A percentile compares a stretch with the other conserved stretches of the same genome.
phyloP scores from a whole-genome alignment of 2,888 invertebrate species.

The Brassicogethes aeneus region DNA sequence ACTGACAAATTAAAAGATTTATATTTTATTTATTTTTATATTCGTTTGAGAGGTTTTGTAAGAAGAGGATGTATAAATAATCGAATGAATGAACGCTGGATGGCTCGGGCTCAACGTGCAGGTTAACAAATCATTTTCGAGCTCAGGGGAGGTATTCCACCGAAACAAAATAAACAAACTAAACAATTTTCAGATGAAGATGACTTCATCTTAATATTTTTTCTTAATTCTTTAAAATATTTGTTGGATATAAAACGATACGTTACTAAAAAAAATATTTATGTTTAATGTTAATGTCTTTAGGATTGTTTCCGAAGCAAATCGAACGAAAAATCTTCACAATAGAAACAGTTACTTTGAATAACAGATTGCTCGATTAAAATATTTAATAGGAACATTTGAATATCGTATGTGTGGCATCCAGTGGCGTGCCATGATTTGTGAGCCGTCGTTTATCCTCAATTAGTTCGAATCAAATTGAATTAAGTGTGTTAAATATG shows the following conservation, averaged over 20 bases:
- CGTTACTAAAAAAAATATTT: too few species aligned
- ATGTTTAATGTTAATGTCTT: too few species aligned
- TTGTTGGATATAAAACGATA: too few species aligned
- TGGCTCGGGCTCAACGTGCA: neutral
- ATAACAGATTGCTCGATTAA: constrained; percentile 30
- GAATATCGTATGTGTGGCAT: neutral
- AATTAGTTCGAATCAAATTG: neutral
- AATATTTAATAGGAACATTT: constrained; percentile 10
- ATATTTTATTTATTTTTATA: constrained; percentile 30
- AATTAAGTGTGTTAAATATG: neutral
- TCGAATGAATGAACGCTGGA: neutral
- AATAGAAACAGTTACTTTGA: constrained; percentile 16
- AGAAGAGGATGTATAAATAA: constrained; percentile 30
- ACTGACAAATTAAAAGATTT: constrained; percentile 40
- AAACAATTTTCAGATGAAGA: too few species aligned
- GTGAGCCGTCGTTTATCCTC: neutral
- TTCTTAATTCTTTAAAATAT: too few species aligned
- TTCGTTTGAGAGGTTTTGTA: constrained; percentile 21
- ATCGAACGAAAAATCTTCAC: too few species aligned
- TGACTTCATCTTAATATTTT: too few species aligned
- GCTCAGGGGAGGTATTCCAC: neutral
- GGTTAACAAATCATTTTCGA: neutral
- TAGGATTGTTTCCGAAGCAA: too few species aligned
- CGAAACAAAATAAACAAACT: neutral
- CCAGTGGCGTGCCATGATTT: neutral